Percentiles rank a stretch among this genome's conserved stretches.
These are phyloP conservation scores for Coelogynopora nodosa DNA, from an alignment of 2,888 invertebrate species.

Conservation along the genomic window DNA sequence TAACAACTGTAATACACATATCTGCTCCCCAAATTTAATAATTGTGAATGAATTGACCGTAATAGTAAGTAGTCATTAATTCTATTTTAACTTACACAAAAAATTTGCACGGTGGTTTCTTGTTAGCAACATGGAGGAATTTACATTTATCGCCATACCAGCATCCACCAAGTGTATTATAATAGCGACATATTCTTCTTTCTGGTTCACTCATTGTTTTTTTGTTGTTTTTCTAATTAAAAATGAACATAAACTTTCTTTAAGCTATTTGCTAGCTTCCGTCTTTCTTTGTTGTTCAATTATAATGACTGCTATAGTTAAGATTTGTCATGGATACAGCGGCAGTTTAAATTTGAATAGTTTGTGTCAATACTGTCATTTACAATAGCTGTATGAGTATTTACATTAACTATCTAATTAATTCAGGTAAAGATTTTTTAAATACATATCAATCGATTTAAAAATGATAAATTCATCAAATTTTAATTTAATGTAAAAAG, in stretches of 20 bases:
- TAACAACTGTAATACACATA: not conserved
- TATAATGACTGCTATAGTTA: not conserved
- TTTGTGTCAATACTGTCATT: not conserved
- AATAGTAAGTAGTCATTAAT: not conserved
- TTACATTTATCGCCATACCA: slow-evolving; percentile 46
- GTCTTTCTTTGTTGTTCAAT: slow-evolving; percentile 19
- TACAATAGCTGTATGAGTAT: not conserved
- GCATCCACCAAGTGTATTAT: slow-evolving; percentile 46
- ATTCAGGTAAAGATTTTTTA: not conserved
- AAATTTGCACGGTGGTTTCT: slow-evolving; percentile 47
- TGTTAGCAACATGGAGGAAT: slow-evolving; percentile 45
- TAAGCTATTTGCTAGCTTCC: slow-evolving; percentile 17
- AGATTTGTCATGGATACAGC: slow-evolving; percentile 17
- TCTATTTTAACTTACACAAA: slow-evolving; percentile 39
- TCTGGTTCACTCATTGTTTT: slow-evolving; percentile 43
- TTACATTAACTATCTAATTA: not conserved
- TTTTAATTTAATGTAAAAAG: no score
- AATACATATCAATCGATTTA: not conserved
- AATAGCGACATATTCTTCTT: slow-evolving; percentile 45
- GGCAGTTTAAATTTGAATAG: slow-evolving; percentile 10
- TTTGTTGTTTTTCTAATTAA: not conserved
- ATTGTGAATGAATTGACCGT: not conserved
- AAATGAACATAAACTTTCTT: slow-evolving; percentile 22
- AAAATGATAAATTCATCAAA: no score
- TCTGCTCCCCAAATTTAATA: not conserved